Percentiles rank a stretch among this genome's conserved stretches.
Conservation (phyloP, 1,140 invertebrate genomes). For the Camponotus floridanus region DNA sequence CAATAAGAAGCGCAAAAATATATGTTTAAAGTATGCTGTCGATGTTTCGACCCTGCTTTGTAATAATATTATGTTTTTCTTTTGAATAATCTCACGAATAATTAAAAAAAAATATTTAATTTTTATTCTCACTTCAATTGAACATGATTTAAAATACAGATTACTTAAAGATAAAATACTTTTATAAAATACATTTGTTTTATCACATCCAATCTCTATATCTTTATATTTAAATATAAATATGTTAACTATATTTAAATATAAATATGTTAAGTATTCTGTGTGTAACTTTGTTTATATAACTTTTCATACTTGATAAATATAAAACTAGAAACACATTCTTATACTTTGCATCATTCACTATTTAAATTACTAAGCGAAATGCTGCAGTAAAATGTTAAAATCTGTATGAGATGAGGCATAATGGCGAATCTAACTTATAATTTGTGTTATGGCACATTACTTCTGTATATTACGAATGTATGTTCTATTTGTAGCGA, state of each 20-base stretch:
- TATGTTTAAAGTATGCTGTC: too few species aligned
- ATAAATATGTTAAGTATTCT: background rate
- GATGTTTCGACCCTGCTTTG: too few species aligned
- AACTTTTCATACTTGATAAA: background rate
- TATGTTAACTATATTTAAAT: background rate
- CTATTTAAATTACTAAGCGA: conserved; percentile 17
- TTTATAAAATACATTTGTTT: background rate
- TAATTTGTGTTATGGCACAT: background rate
- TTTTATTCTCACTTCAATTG: too few species aligned
- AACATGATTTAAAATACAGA: background rate
- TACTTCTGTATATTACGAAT: conserved; percentile 11
- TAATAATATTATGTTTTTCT: too few species aligned
- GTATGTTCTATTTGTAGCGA: conserved; percentile 3
- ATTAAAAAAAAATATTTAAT: too few species aligned
- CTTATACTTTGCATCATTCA: conserved; percentile 3
- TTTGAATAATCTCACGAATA: too few species aligned
- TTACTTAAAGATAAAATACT: background rate
- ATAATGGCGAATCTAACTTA: background rate
- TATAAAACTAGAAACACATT: background rate
- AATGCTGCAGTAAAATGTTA: background rate
- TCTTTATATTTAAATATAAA: background rate
- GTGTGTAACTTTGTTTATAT: background rate
- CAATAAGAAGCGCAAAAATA: too few species aligned
- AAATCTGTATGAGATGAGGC: background rate
- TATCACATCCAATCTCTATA: background rate